These are phyloP conservation scores for Nymphalis polychloros DNA, from an alignment of 2,888 invertebrate genomes.

Conservation along the genomic window DNA sequence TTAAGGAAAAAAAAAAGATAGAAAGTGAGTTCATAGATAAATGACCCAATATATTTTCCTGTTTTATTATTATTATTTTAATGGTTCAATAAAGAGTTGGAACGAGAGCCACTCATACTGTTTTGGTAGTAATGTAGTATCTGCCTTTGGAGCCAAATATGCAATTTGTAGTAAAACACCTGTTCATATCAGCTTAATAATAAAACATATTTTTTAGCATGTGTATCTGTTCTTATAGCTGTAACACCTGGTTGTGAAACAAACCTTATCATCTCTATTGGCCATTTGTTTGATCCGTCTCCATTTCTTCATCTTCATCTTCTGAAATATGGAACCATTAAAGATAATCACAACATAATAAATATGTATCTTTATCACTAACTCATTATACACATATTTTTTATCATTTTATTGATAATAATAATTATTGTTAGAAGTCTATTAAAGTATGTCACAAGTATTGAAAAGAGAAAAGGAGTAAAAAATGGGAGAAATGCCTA, in stretches of 20 bases:
- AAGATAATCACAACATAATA: slow-evolving; percentile 26
- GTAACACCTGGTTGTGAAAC: slow-evolving; percentile 32
- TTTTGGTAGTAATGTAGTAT: slow-evolving; percentile 56
- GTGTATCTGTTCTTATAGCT: slow-evolving; percentile 53
- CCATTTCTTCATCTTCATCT: slow-evolving; percentile 76
- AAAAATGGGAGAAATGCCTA: no score
- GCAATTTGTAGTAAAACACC: slow-evolving; percentile 42
- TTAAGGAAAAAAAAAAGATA: slow-evolving; percentile 41
- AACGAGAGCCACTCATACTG: background rate
- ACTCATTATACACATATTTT: background rate
- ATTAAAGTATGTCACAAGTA: no score
- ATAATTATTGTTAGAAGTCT: no score
- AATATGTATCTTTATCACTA: background rate
- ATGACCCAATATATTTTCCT: background rate
- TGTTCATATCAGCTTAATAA: slow-evolving; percentile 64
- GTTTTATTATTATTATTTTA: background rate
- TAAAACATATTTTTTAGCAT: slow-evolving; percentile 26
- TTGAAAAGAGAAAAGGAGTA: no score
- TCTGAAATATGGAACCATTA: slow-evolving; percentile 67
- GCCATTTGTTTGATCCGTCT: slow-evolving; percentile 69
- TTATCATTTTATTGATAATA: background rate
- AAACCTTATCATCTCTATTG: slow-evolving; percentile 50
- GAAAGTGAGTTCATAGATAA: background rate
- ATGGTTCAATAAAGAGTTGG: background rate
- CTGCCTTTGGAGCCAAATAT: slow-evolving; percentile 51